Evolutionary conservation across 64 coral and sea anemone genomes (phyloP).

Genomic region (Stichodactyla helianthus): DNA sequence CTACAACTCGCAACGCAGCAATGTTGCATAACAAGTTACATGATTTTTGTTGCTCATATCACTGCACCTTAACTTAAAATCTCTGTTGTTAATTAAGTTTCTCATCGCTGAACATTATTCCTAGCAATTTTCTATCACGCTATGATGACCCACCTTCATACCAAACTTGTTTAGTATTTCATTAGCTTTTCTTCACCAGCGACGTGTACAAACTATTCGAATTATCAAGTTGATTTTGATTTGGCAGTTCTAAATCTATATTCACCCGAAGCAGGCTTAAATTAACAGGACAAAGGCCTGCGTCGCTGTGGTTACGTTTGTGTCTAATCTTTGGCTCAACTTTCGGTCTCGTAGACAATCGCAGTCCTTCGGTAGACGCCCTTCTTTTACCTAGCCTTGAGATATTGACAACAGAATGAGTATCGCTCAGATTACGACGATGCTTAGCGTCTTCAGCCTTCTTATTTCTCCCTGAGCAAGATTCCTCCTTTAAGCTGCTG

Average conservation of each 20-base stretch:
- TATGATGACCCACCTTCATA: neutral
- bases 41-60: too few species aligned
- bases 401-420: conserved; percentile 17
- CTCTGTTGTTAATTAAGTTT: too few species aligned
- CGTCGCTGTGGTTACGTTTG: conserved; percentile 6
- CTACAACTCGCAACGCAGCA: too few species aligned
- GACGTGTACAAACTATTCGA: neutral
- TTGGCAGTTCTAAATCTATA: neutral
- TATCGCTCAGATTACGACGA: conserved; percentile 10
- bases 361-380: neutral
- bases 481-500: neutral
- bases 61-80: too few species aligned
- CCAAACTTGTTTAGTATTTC: neutral
- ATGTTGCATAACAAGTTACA: too few species aligned
- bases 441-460: neutral
- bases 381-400: neutral
- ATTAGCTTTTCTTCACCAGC: neutral
- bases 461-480: neutral
- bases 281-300: conserved; percentile 13
- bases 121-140: neutral
- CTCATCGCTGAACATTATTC: too few species aligned
- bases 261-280: conserved; percentile 1
- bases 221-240: neutral
- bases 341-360: neutral
- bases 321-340: neutral